Evolutionary conservation across 2,797 vertebrate genomes (phyloP), one percentile per base, ranked within the genome.

Genomic region (Spondyliosoma cantharus): DNA sequence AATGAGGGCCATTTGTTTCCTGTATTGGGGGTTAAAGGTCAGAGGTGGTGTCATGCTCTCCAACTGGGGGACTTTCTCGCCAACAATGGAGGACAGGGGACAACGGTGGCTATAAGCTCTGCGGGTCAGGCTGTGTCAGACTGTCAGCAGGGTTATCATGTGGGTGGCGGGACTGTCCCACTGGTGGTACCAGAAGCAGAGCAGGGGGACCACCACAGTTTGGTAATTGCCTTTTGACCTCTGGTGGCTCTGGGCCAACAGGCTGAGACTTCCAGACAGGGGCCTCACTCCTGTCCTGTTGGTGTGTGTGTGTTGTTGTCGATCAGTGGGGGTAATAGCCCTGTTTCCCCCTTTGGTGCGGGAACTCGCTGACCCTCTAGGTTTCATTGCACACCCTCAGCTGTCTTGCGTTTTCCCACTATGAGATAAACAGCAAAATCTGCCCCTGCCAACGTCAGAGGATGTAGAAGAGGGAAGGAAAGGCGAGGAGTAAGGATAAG

Each of bases 201-300:
- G 70, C 14, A 2, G 73, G 52, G 68, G 78, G 87, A 87, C 85
- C 91, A 90, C 91, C 88, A 71, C 62, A 61, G 89, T 76, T 81
- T 81, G 69, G 45, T 84, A 84, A 93, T 90, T 92, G 87, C 86
- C 88, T 87, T 80, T 64, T 93, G 91, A 94, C 91, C 92, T 77
- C 64, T 85, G 85, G 76, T 78, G 82, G 82, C 83, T 81, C 15
- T 29, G 71, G 83, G 82, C 29, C 80, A 83, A 59, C 74, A 77
- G 81, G 78, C 70, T 68, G 72, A 80, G 76, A 82, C 77, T 68
- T 74, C 77, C 83, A 89, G 83, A 79, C 87, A 58, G 62, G 37
- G 56, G 59, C 74, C 71, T 77, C 19, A 71, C 74, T 70, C 56
- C 50, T 80, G 64, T 56, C 58, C 43, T 76, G 57, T 81, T 59